These are phyloP conservation scores for Saimiri boliviensis DNA, from an alignment of 2,113 vertebrate species.

Conservation along the genomic window DNA sequence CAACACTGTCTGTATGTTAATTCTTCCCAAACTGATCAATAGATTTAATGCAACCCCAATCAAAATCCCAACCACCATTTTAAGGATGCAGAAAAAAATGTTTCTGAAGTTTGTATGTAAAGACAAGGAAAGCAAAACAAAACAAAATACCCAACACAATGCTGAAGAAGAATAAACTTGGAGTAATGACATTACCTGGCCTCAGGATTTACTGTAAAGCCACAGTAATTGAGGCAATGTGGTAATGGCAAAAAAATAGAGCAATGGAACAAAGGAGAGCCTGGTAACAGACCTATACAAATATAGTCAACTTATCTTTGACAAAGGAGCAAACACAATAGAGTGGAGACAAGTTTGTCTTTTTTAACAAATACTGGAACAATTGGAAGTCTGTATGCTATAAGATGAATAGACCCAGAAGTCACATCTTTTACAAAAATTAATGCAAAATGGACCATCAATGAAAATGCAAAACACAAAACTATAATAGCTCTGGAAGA, in stretches of 20 bases:
- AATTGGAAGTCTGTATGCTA: background rate
- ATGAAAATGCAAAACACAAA: background rate
- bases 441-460: background rate
- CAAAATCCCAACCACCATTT: background rate
- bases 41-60: background rate
- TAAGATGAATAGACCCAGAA: background rate
- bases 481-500: background rate
- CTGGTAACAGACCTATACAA: background rate
- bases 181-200: background rate
- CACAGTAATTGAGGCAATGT: too few species aligned
- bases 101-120: background rate
- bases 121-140: background rate
- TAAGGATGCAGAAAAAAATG: background rate
- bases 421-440: background rate
- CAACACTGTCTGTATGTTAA: background rate
- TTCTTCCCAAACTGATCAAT: background rate
- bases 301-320: background rate
- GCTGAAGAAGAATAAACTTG: background rate
- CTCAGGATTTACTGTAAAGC: background rate
- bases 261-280: background rate
- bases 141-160: background rate
- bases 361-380: background rate
- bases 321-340: background rate
- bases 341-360: background rate
- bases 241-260: background rate